These are phyloP conservation scores for Rhagonycha lutea DNA, from an alignment of 2,888 invertebrate genomes.

Conservation along the genomic window DNA sequence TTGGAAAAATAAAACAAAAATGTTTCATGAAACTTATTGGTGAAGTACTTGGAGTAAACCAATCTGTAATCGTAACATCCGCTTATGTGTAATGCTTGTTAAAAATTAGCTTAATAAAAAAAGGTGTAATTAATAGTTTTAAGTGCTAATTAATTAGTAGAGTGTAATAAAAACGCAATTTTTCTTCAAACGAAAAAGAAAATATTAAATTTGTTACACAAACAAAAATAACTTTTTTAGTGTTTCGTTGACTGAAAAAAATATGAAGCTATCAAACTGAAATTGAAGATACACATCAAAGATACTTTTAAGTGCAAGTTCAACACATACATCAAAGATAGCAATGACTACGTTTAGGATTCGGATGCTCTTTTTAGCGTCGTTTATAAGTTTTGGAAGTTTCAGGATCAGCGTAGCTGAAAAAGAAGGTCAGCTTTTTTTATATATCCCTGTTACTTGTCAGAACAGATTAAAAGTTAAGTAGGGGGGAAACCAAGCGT, in stretches of 20 bases:
- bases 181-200: background rate
- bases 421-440: constrained; percentile 35
- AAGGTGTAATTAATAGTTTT: constrained; percentile 1
- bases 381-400: constrained; percentile 20
- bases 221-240: background rate
- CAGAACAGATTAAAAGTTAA: constrained; percentile 32
- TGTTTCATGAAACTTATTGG: background rate
- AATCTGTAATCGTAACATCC: background rate
- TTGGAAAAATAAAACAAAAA: background rate
- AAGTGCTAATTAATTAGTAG: background rate
- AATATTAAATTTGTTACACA: background rate
- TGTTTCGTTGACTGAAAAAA: constrained; percentile 13
- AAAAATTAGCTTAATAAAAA: background rate
- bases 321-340: constrained; percentile 17
- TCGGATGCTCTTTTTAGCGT: constrained; percentile 21
- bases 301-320: constrained; percentile 17
- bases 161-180: background rate
- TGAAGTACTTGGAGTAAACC: background rate
- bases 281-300: constrained; percentile 20
- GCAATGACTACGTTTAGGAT: constrained; percentile 21
- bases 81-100: background rate
- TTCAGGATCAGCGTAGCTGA: constrained; percentile 25
- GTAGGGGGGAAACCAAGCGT: constrained; percentile 29
- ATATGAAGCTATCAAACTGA: constrained; percentile 19
- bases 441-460: constrained; percentile 28